Evolutionary conservation across 2,797 vertebrate genomes (phyloP).

Genomic region (Danio albolineatus): DNA sequence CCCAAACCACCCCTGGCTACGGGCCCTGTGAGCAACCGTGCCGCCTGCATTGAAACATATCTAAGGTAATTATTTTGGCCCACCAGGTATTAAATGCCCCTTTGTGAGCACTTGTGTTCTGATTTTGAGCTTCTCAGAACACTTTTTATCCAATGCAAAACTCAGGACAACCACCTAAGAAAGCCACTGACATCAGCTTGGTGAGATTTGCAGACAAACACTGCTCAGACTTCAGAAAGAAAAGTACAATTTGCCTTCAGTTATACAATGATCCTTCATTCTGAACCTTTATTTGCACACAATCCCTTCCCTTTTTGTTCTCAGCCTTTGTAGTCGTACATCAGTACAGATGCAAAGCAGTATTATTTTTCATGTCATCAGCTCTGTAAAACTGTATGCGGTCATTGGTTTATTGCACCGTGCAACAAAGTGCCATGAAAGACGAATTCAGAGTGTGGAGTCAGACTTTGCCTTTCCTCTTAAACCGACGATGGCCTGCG

Average conservation of each 20-base stretch:
- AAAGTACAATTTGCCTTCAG: not conserved
- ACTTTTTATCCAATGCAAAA: not conserved
- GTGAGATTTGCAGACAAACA: not conserved
- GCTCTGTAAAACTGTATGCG: constrained; percentile 24
- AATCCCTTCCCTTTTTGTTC: not conserved
- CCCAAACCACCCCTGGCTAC: too few species aligned
- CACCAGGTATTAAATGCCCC: too few species aligned
- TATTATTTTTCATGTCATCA: constrained; percentile 34
- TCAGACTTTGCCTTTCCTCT: constrained; percentile 8
- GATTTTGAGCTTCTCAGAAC: not conserved
- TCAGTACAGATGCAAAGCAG: constrained; percentile 5
- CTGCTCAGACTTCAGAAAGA: not conserved
- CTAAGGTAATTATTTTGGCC: too few species aligned
- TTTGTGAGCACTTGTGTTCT: too few species aligned
- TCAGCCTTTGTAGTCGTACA: not conserved
- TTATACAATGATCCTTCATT: constrained; percentile 29
- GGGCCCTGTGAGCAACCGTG: too few species aligned
- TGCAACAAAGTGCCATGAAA: constrained; percentile 27
- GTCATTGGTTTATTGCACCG: constrained; percentile 36
- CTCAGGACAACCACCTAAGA: not conserved
- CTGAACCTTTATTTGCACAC: constrained; percentile 26
- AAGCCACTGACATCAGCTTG: not conserved
- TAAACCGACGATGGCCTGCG: constrained; percentile 33
- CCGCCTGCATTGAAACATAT: too few species aligned
- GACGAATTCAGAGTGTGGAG: constrained; percentile 11